Conservation (phyloP, 2,797 vertebrate genomes). For the Gobio occitaniae region DNA sequence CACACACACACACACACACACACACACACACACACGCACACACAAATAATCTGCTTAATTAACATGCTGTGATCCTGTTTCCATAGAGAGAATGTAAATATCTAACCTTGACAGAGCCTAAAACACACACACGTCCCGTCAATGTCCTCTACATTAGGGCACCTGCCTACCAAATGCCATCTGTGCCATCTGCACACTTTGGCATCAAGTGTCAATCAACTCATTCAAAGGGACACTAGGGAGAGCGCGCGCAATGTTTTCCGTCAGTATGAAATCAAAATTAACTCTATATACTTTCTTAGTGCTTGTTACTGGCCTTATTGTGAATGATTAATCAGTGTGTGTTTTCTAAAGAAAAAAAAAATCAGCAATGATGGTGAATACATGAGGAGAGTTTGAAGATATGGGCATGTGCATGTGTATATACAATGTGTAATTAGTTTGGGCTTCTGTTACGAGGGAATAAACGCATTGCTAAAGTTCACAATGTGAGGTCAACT, state of each 20-base stretch:
- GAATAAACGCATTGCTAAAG: conserved; percentile 10
- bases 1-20: background rate
- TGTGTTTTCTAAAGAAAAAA: background rate
- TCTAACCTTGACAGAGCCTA: conserved; percentile 41
- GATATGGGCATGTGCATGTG: background rate
- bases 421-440: background rate
- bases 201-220: conserved; percentile 54
- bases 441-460: conserved; percentile 5
- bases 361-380: background rate
- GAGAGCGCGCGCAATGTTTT: background rate
- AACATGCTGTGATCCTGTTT: conserved; percentile 15
- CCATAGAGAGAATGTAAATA: conserved; percentile 19
- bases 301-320: background rate
- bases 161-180: conserved; percentile 48
- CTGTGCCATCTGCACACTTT: conserved; percentile 59
- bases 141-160: conserved; percentile 35
- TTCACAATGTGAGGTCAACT: conserved; percentile 13
- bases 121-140: conserved; percentile 35
- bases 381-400: background rate
- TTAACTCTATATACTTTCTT: background rate
- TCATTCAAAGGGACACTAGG: conserved; percentile 26
- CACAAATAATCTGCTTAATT: background rate
- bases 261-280: background rate
- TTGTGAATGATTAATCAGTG: background rate
- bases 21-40: background rate